Evolutionary conservation across 2,113 vertebrate species (phyloP), one percentile per base, ranked within the genome.

Genomic region (Tinamus guttatus): DNA sequence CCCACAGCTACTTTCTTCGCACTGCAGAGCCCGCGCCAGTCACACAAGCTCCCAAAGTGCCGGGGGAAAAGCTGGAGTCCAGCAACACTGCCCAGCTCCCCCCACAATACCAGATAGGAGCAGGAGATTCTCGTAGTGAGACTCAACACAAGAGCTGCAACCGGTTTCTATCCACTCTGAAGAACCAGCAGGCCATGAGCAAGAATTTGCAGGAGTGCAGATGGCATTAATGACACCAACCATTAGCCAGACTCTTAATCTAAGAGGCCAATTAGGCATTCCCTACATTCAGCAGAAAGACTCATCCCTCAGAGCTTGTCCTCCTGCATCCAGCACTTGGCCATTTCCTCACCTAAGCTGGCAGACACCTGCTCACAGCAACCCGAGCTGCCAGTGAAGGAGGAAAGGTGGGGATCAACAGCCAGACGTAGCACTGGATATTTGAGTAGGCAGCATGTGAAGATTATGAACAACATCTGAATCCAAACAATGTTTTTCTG

Each of bases 31-130:
- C 24, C 68, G n/a, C 20, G 18, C 13, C 64, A 32, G 52, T 1
- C 41, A 6, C 22, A 40, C 0, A 4, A 30, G 56, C 15, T 41
- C n/a, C 21, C 9, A 3, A 30, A 15, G 0, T 1, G 10, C 0
- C 7, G 12, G 17, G 21, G 41, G 11, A 40, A 71, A 85, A 75
- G 58, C 38, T 86, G 58, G 64, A 63, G 19, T 2, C 51, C 70
- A 16, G 25, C 38, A 71, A 16, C 7, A 17, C 20, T 3, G 3
- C 5, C 27, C 34, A 59, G 17, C 8, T 43, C 28, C 28, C 28
- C 28, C 27, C 30, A 17, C 6, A 25, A 3, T 58, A 76, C 40
- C 54, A 81, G 13, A 10, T 5, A 17, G 30, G 9, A 3, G 10
- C 10, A 71, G 0, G 9, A 77, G 15, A 51, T 38, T 75, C 73